phyloP scores from a whole-genome alignment of 2,888 invertebrate species.

The Alcis repandata region DNA sequence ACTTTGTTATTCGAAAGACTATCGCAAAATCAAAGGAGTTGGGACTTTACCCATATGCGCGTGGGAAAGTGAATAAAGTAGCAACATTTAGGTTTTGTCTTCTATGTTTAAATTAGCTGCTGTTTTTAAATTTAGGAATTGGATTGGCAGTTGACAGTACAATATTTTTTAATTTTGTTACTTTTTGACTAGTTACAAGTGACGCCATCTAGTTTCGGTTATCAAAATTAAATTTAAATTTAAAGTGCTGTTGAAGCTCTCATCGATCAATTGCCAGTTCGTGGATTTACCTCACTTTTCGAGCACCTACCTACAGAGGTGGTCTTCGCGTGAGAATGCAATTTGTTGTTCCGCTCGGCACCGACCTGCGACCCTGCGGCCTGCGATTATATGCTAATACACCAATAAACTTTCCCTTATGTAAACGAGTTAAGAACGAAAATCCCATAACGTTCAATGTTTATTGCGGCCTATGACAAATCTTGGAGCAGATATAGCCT shows the following conservation, averaged over 20 bases:
- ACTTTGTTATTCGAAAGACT: background rate
- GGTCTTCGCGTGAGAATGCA: slow-evolving; percentile 72
- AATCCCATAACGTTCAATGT: slow-evolving; percentile 46
- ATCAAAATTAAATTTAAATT: background rate
- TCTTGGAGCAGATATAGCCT: slow-evolving; percentile 4
- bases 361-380: slow-evolving; percentile 64
- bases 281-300: slow-evolving; percentile 30
- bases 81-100: too few species aligned
- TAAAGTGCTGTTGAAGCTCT: too few species aligned
- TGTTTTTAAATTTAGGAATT: too few species aligned
- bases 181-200: background rate
- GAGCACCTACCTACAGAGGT: slow-evolving; percentile 42
- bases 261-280: slow-evolving; percentile 1
- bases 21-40: too few species aligned
- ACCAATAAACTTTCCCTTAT: slow-evolving; percentile 63
- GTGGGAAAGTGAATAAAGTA: too few species aligned
- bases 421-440: slow-evolving; percentile 55
- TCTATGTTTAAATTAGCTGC: too few species aligned
- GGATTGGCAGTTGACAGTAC: too few species aligned
- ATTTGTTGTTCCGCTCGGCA: slow-evolving; percentile 66
- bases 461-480: slow-evolving; percentile 42
- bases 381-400: slow-evolving; percentile 77
- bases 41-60: too few species aligned
- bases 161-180: too few species aligned
- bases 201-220: background rate